A percentile compares a stretch with the other conserved stretches of the same genome.
Conservation (phyloP, 2,113 vertebrate genomes). For the Scomber scombrus region DNA sequence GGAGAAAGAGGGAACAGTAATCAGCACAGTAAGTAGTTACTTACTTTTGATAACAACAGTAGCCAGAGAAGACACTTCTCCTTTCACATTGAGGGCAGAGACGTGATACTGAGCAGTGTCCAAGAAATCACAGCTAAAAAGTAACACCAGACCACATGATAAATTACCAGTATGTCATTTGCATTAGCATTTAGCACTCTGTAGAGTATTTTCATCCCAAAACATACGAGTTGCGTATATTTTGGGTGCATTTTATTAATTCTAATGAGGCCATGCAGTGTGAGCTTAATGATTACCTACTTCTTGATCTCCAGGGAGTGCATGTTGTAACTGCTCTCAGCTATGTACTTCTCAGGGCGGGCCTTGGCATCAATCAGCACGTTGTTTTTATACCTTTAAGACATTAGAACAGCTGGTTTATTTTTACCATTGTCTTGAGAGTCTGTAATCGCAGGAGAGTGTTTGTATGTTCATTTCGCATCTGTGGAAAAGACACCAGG, state of each 20-base stretch:
- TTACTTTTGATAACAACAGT: slow-evolving; percentile 96
- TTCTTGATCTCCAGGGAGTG: slow-evolving; percentile 95
- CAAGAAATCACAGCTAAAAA: slow-evolving; percentile 92
- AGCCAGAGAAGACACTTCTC: slow-evolving; percentile 91
- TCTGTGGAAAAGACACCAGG: slow-evolving; percentile 19
- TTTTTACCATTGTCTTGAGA: slow-evolving; percentile 19
- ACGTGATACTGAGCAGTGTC: slow-evolving; percentile 95
- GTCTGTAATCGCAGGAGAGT: slow-evolving; percentile 20
- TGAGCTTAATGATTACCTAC: slow-evolving; percentile 83
- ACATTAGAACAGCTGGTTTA: slow-evolving; percentile 35
- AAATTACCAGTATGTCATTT: neutral
- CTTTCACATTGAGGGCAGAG: slow-evolving; percentile 96
- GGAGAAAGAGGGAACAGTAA: neutral
- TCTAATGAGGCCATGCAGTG: neutral
- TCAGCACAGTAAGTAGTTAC: slow-evolving; percentile 63
- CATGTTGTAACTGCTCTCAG: slow-evolving; percentile 92
- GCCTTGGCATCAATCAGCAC: slow-evolving; percentile 92
- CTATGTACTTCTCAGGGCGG: slow-evolving; percentile 90
- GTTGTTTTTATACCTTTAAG: slow-evolving; percentile 97
- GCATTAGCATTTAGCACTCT: neutral
- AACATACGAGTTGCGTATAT: neutral
- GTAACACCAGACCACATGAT: slow-evolving; percentile 42
- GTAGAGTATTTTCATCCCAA: neutral
- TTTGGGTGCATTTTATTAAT: neutral
- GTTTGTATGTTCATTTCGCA: neutral